These are phyloP conservation scores for Hemitrygon akajei DNA, from an alignment of 2,797 vertebrate species.

Conservation along the genomic window DNA sequence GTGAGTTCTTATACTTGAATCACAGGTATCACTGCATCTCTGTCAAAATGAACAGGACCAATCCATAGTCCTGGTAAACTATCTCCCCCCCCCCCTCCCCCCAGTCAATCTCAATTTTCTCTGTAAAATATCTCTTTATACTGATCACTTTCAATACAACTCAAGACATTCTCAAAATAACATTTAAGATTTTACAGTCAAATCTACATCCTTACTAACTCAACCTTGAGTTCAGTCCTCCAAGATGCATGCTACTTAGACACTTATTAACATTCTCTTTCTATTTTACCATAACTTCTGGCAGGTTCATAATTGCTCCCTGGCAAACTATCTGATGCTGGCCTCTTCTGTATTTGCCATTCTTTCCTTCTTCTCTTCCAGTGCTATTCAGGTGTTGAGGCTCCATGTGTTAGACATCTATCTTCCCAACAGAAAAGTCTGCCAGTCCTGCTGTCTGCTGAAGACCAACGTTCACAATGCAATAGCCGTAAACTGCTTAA, in stretches of 20 bases:
- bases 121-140: background rate
- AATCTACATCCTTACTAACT: background rate
- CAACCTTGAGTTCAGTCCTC: background rate
- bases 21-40: background rate
- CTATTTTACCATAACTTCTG: background rate
- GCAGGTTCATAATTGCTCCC: background rate
- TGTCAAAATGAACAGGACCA: background rate
- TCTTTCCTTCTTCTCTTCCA: background rate
- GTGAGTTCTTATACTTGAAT: background rate
- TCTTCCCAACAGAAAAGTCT: background rate
- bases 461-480: background rate
- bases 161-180: background rate
- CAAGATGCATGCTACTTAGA: background rate
- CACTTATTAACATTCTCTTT: background rate
- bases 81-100: too few species aligned
- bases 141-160: background rate
- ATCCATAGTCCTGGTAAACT: background rate
- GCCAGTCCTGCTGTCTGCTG: background rate
- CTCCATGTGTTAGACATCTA: background rate
- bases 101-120: background rate
- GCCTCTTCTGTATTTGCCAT: background rate
- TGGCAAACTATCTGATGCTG: background rate
- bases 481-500: background rate
- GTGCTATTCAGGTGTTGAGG: background rate
- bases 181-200: background rate